A percentile compares a stretch with the other conserved stretches of the same genome.
phyloP scores from a whole-genome alignment of 1,140 invertebrate genomes.

The Aleiodes sp. region DNA sequence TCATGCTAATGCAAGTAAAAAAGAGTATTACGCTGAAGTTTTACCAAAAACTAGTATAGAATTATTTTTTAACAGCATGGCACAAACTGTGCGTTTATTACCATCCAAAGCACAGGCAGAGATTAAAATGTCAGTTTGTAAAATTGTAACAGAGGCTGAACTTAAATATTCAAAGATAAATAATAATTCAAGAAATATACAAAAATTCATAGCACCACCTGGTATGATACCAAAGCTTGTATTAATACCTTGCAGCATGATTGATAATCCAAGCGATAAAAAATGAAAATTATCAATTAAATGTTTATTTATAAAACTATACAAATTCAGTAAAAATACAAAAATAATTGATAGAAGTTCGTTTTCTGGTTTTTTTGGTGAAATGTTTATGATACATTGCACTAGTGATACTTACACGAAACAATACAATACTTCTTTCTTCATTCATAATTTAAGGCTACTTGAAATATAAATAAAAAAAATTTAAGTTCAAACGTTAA shows the following conservation, averaged over 20 bases:
- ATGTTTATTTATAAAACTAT: background rate
- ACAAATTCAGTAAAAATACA: background rate
- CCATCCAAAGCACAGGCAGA: conserved; percentile 56
- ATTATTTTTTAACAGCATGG: conserved; percentile 60
- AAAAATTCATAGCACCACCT: conserved; percentile 40
- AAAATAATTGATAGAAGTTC: background rate
- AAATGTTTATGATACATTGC: background rate
- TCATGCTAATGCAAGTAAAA: background rate
- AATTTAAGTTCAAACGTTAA: too few relatives aligned
- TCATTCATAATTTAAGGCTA: background rate
- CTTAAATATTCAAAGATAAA: conserved; percentile 42
- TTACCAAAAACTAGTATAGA: conserved; percentile 51
- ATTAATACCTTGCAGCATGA: conserved; percentile 53
- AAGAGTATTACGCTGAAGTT: background rate
- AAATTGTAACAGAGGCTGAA: conserved; percentile 59
- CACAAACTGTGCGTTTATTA: conserved; percentile 56
- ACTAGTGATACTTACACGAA: background rate
- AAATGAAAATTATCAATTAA: conserved; percentile 12
- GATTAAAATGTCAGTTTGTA: conserved; percentile 61
- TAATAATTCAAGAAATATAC: conserved; percentile 26
- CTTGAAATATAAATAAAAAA: too few relatives aligned
- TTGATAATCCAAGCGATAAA: conserved; percentile 43
- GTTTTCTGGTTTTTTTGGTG: background rate
- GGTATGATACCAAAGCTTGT: conserved; percentile 53
- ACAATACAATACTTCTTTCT: background rate